Evolutionary conservation across 2,888 invertebrate genomes (phyloP).

Genomic region (Drosophila histrio): DNA sequence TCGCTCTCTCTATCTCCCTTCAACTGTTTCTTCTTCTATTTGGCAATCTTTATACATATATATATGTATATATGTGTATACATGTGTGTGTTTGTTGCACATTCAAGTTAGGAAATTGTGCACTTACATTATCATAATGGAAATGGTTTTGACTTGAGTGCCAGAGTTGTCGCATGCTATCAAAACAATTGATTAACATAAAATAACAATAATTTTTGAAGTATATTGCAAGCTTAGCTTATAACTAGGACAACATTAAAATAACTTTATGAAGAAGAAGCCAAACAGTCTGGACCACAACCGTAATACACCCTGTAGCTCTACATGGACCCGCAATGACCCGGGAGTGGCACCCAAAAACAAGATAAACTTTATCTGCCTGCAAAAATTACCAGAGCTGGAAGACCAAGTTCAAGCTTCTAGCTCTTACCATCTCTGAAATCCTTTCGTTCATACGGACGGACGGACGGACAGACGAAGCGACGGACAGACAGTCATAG

Average conservation of each 20-base stretch:
- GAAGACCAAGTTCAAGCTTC: no score
- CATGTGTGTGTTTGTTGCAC: constrained; percentile 23
- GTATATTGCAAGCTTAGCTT: not conserved
- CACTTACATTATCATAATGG: constrained; percentile 81
- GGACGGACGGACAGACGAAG: no score
- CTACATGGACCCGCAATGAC: no score
- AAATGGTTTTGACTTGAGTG: constrained; percentile 72
- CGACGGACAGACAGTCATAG: no score
- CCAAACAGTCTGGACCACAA: no score
- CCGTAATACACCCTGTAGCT: no score
- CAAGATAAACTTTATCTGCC: no score
- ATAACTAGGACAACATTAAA: not conserved
- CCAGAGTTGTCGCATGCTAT: constrained; percentile 56
- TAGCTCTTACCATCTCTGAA: no score
- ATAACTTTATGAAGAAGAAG: no score
- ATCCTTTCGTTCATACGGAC: no score
- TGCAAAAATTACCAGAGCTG: no score
- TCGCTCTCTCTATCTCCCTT: not conserved
- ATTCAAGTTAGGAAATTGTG: constrained; percentile 76
- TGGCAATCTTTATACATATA: constrained; percentile 3
- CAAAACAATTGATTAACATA: not conserved
- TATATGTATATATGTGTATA: constrained; percentile 8
- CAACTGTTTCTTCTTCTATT: not conserved
- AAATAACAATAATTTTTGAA: constrained; percentile 7
- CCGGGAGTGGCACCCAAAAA: no score